Base-by-base conservation (phyloP, 2,113 vertebrate genomes). In the Etheostoma cragini region DNA sequence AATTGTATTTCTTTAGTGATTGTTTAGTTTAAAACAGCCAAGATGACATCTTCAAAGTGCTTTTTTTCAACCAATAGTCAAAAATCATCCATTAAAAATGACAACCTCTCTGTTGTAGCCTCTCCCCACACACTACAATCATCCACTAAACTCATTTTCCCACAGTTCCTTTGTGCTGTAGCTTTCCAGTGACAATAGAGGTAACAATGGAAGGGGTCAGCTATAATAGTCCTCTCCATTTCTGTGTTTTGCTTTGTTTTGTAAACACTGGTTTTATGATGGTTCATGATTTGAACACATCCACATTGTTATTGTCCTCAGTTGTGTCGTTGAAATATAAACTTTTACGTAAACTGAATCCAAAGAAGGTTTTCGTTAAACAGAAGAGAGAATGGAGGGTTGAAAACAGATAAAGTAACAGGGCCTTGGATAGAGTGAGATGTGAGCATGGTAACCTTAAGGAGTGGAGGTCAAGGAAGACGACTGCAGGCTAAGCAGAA, bases 241-340 rank as follows among this genome's bases (percentile, higher is more conserved):
- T 56, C 7, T 68, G 64, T 52, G 70, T 68, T 83, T 38, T 90
- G 76, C 79, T 87, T 80, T 83, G 81, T 60, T 87, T 80, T 83
- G 81, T 60, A 82, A 87, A 90, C 87, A 76, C 68, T 54, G 67
- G 12, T 79, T 90, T 73, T 70, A 54, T 78, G 30, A 81, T 3
- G 26, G 61, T 72, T 76, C 47, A 62, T 74, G 30, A 38, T 78
- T 77, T 70, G 19, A 79, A 80, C 42, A 65, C 71, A 63, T 77
- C 69, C 57, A 75, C 76, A 53, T n/a, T 63, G 15, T 35, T 58
- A 45, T 72, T 57, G 38, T 68, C 64, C 24, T 64, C 30, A 63
- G 45, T 11, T 79, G 62, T 62, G 66, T 68, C 17, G 7, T 70
- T 72, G 74, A 52, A 74, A 78, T 72, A 53, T 76, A 47, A 72